Evolutionary conservation across 2,888 invertebrate genomes (phyloP).

Genomic region (Stenichneumon culpator): DNA sequence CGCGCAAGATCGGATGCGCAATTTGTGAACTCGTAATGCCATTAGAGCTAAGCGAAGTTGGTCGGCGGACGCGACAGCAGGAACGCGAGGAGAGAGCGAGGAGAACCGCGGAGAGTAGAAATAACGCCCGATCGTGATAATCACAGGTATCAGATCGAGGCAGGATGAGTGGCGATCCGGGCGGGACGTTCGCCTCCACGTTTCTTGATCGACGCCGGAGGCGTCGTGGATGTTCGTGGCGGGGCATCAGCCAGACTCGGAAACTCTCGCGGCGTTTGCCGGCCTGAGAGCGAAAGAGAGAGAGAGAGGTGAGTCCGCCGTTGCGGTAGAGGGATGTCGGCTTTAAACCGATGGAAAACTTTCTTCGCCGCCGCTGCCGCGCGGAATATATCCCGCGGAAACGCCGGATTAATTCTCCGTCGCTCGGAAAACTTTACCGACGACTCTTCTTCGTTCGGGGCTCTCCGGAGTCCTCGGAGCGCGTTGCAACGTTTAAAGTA

Average conservation of each 20-base stretch:
- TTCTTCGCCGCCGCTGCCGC: conserved; percentile 77
- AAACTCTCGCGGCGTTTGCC: conserved; percentile 53
- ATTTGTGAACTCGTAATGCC: conserved; percentile 17
- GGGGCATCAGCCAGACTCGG: conserved; percentile 36
- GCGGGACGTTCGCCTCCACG: conserved; percentile 47
- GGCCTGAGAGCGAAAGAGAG: conserved; percentile 40
- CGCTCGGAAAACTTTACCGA: conserved; percentile 73
- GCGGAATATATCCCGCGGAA: conserved; percentile 78
- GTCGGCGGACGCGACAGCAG: conserved; percentile 20
- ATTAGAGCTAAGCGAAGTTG: conserved; percentile 22
- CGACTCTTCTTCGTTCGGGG: conserved; percentile 72
- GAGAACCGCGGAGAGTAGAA: conserved; percentile 29
- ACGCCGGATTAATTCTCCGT: conserved; percentile 78
- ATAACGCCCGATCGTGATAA: conserved; percentile 59
- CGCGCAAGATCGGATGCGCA: neutral
- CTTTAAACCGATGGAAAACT: conserved; percentile 73
- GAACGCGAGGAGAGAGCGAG: conserved; percentile 24
- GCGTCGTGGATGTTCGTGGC: conserved; percentile 43
- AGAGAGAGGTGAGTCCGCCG: conserved; percentile 30
- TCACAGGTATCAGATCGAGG: conserved; percentile 51
- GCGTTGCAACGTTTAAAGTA: conserved; percentile 76
- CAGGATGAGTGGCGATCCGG: conserved; percentile 48
- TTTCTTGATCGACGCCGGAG: conserved; percentile 55
- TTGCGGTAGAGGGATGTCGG: conserved; percentile 49
- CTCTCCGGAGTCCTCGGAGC: conserved; percentile 43